phyloP scores from a whole-genome alignment of 1,140 invertebrate species.

The Ctenoplectra terminalis region DNA sequence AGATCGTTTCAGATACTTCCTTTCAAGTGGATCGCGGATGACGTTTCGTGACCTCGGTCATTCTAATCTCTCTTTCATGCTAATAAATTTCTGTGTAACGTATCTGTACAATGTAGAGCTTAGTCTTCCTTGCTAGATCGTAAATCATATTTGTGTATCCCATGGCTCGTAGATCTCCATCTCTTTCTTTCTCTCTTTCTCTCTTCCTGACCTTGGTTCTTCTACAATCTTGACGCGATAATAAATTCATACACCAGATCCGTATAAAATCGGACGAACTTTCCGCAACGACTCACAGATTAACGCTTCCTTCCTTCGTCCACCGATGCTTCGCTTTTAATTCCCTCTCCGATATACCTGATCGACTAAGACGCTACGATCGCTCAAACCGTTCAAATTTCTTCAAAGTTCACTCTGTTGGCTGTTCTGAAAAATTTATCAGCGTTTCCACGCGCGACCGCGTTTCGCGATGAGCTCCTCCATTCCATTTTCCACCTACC shows the following conservation, averaged over 20 bases:
- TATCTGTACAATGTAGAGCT: neutral
- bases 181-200: too few relatives aligned
- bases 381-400: neutral
- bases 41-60: constrained; percentile 20
- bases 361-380: neutral
- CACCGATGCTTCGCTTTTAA: constrained; percentile 31
- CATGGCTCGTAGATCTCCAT: too few relatives aligned
- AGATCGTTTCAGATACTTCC: neutral
- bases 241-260: constrained; percentile 27
- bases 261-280: constrained; percentile 17
- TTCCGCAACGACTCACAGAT: neutral
- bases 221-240: constrained; percentile 15
- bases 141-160: constrained; percentile 33
- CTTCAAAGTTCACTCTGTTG: neutral
- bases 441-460: neutral
- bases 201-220: too few relatives aligned
- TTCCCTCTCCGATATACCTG: constrained; percentile 24
- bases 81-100: constrained; percentile 20
- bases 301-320: constrained; percentile 25
- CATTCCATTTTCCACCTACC: constrained; percentile 20
- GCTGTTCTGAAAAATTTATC: neutral
- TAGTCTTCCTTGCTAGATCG: constrained; percentile 19
- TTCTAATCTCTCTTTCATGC: constrained; percentile 43
- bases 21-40: neutral
- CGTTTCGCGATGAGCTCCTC: neutral